phyloP scores from a whole-genome alignment of 1,140 invertebrate genomes.

The Drosophila bocqueti region DNA sequence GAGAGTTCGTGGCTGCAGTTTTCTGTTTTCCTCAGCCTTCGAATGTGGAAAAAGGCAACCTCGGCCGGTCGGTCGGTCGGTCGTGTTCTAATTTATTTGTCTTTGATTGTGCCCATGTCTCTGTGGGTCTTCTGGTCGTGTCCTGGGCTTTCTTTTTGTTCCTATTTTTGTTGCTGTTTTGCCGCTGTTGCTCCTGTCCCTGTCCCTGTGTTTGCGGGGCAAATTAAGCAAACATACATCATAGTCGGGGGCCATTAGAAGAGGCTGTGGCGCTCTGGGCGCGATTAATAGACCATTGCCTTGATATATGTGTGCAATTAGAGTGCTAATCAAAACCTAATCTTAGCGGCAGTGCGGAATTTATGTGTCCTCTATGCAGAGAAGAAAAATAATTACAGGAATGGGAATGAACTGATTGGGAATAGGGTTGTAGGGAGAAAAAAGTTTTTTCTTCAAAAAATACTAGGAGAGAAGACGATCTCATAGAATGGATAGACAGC shows the following conservation, averaged over 20 bases:
- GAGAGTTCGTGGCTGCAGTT: constrained; percentile 68
- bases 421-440: background rate
- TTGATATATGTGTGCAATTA: constrained; percentile 77
- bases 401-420: background rate
- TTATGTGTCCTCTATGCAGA: constrained; percentile 44
- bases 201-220: constrained; percentile 36
- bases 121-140: constrained; percentile 55
- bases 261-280: constrained; percentile 47
- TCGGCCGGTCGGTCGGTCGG: constrained; percentile 22
- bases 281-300: constrained; percentile 59
- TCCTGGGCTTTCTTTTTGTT: constrained; percentile 53
- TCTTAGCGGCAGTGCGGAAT: constrained; percentile 39
- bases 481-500: too few relatives aligned
- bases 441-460: background rate
- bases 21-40: constrained; percentile 31
- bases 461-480: background rate
- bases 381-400: background rate
- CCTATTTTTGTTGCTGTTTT: constrained; percentile 3
- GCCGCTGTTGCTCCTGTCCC: background rate
- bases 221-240: constrained; percentile 78
- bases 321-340: constrained; percentile 73
- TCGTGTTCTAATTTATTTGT: constrained; percentile 84
- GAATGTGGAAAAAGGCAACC: constrained; percentile 59
- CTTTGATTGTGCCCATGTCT: constrained; percentile 80
- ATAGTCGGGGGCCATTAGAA: constrained; percentile 70